These are phyloP conservation scores for Thripadectes ignobilis DNA, from an alignment of 2,797 vertebrate genomes.

Conservation along the genomic window DNA sequence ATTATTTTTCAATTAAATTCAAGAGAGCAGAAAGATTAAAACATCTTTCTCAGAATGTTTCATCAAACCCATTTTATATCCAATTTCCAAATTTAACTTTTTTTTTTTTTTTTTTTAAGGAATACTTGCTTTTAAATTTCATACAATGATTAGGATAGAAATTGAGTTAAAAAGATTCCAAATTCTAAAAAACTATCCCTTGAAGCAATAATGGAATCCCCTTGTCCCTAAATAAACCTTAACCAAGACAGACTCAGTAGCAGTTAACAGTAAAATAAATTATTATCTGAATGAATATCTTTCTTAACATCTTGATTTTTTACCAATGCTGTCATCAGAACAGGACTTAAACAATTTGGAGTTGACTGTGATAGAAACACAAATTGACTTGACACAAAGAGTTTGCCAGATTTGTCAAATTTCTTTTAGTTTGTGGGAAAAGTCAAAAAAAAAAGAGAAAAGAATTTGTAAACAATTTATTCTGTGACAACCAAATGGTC, in stretches of 20 bases:
- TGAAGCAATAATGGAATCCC: not conserved
- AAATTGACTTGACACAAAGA: not conserved
- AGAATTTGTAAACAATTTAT: not conserved
- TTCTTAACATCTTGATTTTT: constrained; percentile 29
- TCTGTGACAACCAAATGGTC: not conserved
- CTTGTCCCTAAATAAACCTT: not conserved
- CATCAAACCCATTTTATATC: not conserved
- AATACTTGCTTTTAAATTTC: not conserved
- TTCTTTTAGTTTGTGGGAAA: not conserved
- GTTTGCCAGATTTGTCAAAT: not conserved
- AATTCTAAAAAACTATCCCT: not conserved
- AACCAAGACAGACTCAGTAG: not conserved
- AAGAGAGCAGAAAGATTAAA: not conserved
- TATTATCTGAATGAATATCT: not conserved
- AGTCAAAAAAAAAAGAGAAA: not conserved
- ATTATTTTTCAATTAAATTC: not conserved
- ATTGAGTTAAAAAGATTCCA: not conserved
- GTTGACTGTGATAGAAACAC: not conserved
- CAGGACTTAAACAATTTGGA: not conserved
- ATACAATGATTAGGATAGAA: not conserved
- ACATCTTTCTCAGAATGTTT: not conserved
- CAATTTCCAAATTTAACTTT: not conserved
- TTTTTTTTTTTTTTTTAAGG: not conserved
- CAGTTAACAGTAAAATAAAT: constrained; percentile 16
- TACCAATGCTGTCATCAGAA: not conserved